phyloP scores from a whole-genome alignment of 2,888 invertebrate genomes.

The Phasia obesa region DNA sequence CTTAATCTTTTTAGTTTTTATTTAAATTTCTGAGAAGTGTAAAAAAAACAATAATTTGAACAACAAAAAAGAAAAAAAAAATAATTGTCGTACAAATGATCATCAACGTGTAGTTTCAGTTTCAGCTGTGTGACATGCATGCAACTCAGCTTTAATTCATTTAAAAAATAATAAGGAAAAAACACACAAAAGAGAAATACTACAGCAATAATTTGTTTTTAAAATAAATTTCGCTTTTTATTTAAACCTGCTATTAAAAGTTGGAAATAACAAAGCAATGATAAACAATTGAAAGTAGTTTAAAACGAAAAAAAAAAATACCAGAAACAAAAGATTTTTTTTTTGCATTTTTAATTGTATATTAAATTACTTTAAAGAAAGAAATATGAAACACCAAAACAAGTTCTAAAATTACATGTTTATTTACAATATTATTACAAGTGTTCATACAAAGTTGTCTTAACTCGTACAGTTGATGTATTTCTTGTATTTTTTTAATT shows the following conservation, averaged over 20 bases:
- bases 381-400: slow-evolving; percentile 3
- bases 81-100: slow-evolving; percentile 28
- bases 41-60: not conserved
- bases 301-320: slow-evolving; percentile 9
- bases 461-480: too few relatives aligned
- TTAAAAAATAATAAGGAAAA: slow-evolving; percentile 18
- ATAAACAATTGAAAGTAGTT: slow-evolving; percentile 67
- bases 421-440: too few relatives aligned
- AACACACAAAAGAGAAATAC: not conserved
- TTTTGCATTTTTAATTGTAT: slow-evolving; percentile 35
- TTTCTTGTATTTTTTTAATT: too few relatives aligned
- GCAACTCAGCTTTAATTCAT: slow-evolving; percentile 32
- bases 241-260: slow-evolving; percentile 63
- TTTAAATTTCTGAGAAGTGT: not conserved
- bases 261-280: slow-evolving; percentile 13
- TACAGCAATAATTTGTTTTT: slow-evolving; percentile 29
- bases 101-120: slow-evolving; percentile 21
- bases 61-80: not conserved
- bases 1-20: slow-evolving; percentile 19
- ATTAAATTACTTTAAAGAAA: slow-evolving; percentile 9
- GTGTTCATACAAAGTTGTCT: too few relatives aligned
- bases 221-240: slow-evolving; percentile 68
- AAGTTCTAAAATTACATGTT: not conserved
- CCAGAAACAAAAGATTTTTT: not conserved
- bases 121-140: slow-evolving; percentile 52